Conservation (phyloP, 2,113 vertebrate genomes). For the Lontra canadensis region DNA sequence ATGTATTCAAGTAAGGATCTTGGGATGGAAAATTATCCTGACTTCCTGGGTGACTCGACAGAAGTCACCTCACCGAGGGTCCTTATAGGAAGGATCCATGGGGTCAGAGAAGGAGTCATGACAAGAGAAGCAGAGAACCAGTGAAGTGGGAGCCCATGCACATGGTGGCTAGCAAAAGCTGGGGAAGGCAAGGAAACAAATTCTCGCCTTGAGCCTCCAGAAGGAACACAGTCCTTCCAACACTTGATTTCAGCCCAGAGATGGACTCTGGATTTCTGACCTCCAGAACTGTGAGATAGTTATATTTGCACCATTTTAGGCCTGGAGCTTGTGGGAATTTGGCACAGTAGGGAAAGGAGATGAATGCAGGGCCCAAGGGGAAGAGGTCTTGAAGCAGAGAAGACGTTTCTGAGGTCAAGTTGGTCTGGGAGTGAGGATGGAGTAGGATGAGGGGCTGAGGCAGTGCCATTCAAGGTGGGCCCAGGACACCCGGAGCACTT, state of each 20-base stretch:
- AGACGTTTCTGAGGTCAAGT: not conserved
- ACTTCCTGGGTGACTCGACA: not conserved
- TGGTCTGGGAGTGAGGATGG: not conserved
- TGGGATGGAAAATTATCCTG: not conserved
- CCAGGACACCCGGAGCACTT: not conserved
- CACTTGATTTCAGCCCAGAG: not conserved
- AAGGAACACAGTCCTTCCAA: not conserved
- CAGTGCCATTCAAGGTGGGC: not conserved
- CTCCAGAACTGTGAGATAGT: not conserved
- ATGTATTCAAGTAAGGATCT: not conserved
- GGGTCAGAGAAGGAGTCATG: not conserved
- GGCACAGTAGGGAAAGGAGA: not conserved
- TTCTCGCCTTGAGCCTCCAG: not conserved
- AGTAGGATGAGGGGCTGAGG: not conserved
- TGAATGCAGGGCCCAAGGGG: accelerated
- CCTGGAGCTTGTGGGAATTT: not conserved
- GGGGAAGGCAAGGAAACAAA: not conserved
- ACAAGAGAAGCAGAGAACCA: not conserved
- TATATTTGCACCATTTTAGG: not conserved
- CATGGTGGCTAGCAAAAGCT: not conserved
- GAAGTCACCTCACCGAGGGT: not conserved
- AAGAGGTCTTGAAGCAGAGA: not conserved
- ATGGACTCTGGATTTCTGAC: not conserved
- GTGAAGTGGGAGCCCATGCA: not conserved
- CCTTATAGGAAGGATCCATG: not conserved